Base-by-base conservation (phyloP, 1,140 invertebrate species). In the Hydropsyche tenuis region DNA sequence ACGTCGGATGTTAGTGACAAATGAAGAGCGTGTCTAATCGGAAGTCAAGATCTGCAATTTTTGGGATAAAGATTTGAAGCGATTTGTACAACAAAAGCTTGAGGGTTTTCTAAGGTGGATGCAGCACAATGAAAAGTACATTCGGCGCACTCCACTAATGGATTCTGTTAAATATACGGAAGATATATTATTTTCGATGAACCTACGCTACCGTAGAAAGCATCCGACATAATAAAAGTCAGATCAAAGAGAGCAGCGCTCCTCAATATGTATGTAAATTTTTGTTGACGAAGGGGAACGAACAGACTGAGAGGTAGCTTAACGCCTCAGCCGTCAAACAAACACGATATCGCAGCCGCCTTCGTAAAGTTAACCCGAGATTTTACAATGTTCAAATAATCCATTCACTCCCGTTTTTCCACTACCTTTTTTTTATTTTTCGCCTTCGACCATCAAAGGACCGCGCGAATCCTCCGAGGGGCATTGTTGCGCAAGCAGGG, bases 11-110 rank as follows among this genome's bases (percentile, higher is more conserved):
- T 45, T 25, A 5, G 16, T 72, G 74, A 62, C 70, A 65, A 72
- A 65, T 72, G 69, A 75, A 68, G 74, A 53, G 69, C 74, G 70
- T 45, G 42, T 37, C 69, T 60, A 72, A 75, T 75, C 48, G 20
- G 18, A 18, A 53, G 48, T 53, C 48, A 20, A 20, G 66, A 48
- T 12, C 66, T 5, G 20, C 25, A n/a, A 62, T 62, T 65, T 63
- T 9, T 25, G 9, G 30, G 30, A 37, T 37, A 9, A 9, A 37
- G 30, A 37, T 37, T 37, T 37, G 9, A 37, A 9, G 9, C n/a
- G n/a, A n/a, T n/a, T n/a, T 37, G 9, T 37, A 37, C 30, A 37
- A 37, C 30, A 37, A 37, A 37, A 37, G n/a, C 30, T 37, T 37
- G 9, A 37, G 9, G 9, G 30, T 37, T 37, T n/a, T n/a, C n/a